Evolutionary conservation across 2,113 vertebrate genomes (phyloP).

Genomic region (Alectura lathami): DNA sequence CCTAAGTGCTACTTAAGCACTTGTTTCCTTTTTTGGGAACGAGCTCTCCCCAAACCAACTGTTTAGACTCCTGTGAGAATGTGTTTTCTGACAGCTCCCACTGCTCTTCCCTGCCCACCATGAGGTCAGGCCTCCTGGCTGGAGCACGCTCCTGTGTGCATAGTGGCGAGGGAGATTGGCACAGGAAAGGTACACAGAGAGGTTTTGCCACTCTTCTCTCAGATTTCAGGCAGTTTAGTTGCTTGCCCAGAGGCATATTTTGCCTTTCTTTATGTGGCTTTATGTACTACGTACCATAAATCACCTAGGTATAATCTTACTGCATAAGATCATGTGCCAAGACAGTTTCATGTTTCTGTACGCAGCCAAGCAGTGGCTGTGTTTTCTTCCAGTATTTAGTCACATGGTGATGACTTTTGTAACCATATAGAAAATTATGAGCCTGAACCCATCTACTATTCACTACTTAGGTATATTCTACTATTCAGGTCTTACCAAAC

Average conservation of each 20-base stretch:
- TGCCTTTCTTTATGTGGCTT: background rate
- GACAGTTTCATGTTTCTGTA: background rate
- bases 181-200: background rate
- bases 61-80: background rate
- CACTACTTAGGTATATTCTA: too few relatives aligned
- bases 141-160: background rate
- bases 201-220: accelerated
- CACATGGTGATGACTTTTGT: background rate
- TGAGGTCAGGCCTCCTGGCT: accelerated
- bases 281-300: background rate
- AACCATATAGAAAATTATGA: accelerated
- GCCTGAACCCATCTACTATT: background rate
- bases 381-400: background rate
- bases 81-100: background rate
- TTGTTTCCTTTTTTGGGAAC: slow-evolving; percentile 33
- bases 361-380: background rate
- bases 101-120: accelerated
- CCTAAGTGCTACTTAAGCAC: slow-evolving; percentile 40
- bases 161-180: background rate
- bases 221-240: background rate
- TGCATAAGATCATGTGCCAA: accelerated
- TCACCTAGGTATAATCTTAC: background rate
- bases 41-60: background rate
- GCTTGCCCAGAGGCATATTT: background rate
- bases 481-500: background rate